Evolutionary conservation across 2,113 vertebrate genomes (phyloP).

Genomic region (Nestor notabilis): DNA sequence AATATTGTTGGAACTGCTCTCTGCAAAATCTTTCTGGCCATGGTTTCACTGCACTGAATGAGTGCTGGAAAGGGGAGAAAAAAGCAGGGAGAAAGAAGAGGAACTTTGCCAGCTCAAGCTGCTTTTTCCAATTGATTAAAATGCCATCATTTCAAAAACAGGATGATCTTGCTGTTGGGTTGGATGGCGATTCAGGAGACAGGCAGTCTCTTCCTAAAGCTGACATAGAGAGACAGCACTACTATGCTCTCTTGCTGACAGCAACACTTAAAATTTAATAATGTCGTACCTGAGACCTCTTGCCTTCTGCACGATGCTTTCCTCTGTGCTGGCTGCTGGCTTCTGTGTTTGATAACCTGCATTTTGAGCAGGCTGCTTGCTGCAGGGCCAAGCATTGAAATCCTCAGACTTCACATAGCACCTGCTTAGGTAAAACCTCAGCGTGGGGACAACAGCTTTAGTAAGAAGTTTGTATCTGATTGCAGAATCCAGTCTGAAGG

Average conservation of each 20-base stretch:
- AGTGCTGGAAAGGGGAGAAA: neutral
- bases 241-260: neutral
- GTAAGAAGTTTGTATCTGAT: neutral
- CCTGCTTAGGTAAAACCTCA: neutral
- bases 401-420: accelerated
- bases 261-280: neutral
- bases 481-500: neutral
- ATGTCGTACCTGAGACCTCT: neutral
- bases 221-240: neutral
- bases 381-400: neutral
- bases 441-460: neutral
- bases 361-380: neutral
- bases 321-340: neutral
- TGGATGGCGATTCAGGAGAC: neutral
- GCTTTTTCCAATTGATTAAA: slow-evolving; percentile 37
- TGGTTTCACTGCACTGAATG: neutral
- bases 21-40: slow-evolving; percentile 19
- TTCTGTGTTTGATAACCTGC: neutral
- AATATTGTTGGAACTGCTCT: neutral
- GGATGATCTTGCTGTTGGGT: neutral
- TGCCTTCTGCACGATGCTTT: neutral
- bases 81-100: neutral
- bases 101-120: slow-evolving; percentile 37
- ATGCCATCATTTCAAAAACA: slow-evolving; percentile 39
- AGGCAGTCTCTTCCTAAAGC: neutral